phyloP scores from a whole-genome alignment of 2,113 vertebrate species.

The Ptilonorhynchus violaceus region DNA sequence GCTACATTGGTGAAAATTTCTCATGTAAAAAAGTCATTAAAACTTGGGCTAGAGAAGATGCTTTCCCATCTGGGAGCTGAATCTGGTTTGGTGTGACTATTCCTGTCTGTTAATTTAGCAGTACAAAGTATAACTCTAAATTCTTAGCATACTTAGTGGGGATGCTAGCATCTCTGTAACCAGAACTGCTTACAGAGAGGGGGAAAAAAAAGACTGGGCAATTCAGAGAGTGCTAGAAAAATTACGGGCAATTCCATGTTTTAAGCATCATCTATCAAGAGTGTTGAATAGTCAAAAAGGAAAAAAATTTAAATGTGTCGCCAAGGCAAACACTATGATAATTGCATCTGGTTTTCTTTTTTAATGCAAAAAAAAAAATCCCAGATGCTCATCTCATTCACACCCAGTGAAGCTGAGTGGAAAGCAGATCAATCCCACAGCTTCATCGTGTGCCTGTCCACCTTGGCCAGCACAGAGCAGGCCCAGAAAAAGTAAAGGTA shows the following conservation, averaged over 20 bases:
- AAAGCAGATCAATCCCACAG: not conserved
- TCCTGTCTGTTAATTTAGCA: conserved; percentile 36
- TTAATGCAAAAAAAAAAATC: not conserved
- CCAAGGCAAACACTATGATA: not conserved
- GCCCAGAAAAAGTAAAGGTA: not conserved
- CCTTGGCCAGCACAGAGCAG: not conserved
- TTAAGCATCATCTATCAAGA: conserved; percentile 6
- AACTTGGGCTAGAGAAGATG: not conserved
- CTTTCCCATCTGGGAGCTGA: conserved; percentile 41
- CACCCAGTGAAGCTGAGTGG: not conserved
- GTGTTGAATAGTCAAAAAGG: not conserved
- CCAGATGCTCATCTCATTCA: not conserved
- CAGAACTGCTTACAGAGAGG: not conserved
- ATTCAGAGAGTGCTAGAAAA: not conserved
- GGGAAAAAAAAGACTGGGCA: not conserved
- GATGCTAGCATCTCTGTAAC: conserved; percentile 29
- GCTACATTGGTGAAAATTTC: not conserved
- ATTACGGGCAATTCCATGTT: not conserved
- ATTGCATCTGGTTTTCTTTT: not conserved
- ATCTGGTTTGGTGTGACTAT: conserved; percentile 47
- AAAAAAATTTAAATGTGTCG: not conserved
- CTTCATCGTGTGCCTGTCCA: not conserved
- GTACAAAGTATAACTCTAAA: conserved; percentile 15
- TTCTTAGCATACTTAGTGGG: conserved; percentile 26
- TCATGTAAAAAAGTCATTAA: conserved; percentile 9